These are phyloP conservation scores for Lasiurus borealis DNA, from an alignment of 2,113 vertebrate genomes.

Conservation along the genomic window DNA sequence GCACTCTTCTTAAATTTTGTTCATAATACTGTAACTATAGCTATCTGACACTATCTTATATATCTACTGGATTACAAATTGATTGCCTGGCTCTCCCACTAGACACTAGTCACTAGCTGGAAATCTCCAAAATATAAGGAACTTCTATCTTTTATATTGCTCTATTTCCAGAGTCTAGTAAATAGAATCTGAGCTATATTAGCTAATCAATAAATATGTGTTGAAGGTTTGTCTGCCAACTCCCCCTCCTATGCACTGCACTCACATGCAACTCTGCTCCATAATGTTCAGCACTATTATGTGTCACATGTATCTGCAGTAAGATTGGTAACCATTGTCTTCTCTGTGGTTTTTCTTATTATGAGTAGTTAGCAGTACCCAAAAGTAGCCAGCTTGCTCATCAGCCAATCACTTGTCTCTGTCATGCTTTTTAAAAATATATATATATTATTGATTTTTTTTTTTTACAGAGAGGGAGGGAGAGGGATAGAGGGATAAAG, in stretches of 20 bases:
- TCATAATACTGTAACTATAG: background rate
- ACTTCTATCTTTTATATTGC: background rate
- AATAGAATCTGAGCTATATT: background rate
- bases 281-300: background rate
- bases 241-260: background rate
- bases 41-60: background rate
- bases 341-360: conserved; percentile 1
- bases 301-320: background rate
- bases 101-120: background rate
- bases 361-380: background rate
- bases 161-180: background rate
- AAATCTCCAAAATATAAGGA: background rate
- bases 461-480: no score
- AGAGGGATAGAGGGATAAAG: no score
- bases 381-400: background rate
- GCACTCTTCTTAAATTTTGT: conserved; percentile 7
- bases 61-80: background rate
- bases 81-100: background rate
- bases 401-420: background rate
- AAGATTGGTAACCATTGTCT: background rate
- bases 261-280: background rate
- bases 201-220: conserved; percentile 27
- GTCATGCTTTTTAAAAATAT: background rate
- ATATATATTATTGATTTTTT: no score
- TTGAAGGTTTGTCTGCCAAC: background rate